A percentile compares a stretch with the other conserved stretches of the same genome.
These are phyloP conservation scores for Aricia artaxerxes DNA, from an alignment of 2,888 invertebrate species.

Conservation along the genomic window DNA sequence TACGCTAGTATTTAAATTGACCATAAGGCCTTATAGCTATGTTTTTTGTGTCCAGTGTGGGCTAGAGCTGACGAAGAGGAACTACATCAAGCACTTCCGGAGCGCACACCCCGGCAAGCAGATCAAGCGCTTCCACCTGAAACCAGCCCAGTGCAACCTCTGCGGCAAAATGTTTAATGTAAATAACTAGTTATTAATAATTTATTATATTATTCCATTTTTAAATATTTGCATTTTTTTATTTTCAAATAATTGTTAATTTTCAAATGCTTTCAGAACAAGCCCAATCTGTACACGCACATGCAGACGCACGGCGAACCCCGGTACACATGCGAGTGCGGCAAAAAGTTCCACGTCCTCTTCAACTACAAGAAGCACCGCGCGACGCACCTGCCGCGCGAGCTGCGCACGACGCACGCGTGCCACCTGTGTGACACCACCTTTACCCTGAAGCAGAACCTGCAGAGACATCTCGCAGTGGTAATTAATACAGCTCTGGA, in stretches of 20 bases:
- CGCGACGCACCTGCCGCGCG: not conserved
- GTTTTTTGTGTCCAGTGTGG: not conserved
- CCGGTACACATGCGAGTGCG: not conserved
- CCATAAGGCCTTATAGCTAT: not conserved
- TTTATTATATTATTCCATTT: no score
- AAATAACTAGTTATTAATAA: not conserved
- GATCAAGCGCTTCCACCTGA: not conserved
- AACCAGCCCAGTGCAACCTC: not conserved
- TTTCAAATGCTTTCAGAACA: not conserved
- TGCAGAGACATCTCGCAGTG: not conserved
- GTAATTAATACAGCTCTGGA: no score
- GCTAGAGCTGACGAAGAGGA: not conserved
- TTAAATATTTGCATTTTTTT: no score
- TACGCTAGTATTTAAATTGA: no score
- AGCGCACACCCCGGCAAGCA: not conserved
- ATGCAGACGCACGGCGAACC: not conserved
- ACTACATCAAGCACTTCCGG: not conserved
- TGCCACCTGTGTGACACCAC: not conserved
- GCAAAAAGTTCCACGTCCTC: not conserved
- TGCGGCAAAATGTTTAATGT: not conserved
- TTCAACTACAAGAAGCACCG: not conserved
- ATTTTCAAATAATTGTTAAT: not conserved
- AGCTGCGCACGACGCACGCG: not conserved
- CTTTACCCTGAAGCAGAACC: not conserved
- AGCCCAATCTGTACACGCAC: not conserved